Percentiles rank a stretch among this genome's conserved stretches.
Evolutionary conservation across 2,888 invertebrate genomes (phyloP).

Genomic region (Eurytoma californica): DNA sequence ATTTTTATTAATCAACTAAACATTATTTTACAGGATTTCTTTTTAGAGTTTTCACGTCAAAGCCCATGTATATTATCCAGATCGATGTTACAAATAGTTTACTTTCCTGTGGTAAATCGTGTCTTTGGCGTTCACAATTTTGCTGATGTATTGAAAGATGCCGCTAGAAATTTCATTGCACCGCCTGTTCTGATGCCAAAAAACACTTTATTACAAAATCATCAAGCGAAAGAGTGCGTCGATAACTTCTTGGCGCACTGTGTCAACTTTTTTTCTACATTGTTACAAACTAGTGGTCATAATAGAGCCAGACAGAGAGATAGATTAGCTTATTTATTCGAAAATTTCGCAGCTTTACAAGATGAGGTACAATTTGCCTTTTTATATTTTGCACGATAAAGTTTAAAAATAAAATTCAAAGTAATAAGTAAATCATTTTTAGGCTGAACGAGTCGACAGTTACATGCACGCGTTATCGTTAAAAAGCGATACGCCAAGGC

Average conservation of each 20-base stretch:
- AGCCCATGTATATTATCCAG: constrained; percentile 94
- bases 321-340: constrained; percentile 90
- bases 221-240: constrained; percentile 89
- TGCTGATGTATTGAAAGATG: constrained; percentile 89
- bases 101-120: constrained; percentile 77
- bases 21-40: constrained; percentile 85
- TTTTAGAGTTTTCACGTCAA: constrained; percentile 93
- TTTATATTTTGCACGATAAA: no score
- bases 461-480: constrained; percentile 83
- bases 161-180: constrained; percentile 90
- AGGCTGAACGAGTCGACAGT: constrained; percentile 94
- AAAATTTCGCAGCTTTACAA: constrained; percentile 93
- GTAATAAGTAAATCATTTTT: constrained; percentile 56
- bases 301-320: constrained; percentile 97
- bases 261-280: constrained; percentile 88
- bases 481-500: constrained; percentile 82
- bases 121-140: constrained; percentile 81
- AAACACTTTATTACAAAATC: constrained; percentile 81
- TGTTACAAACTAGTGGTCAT: constrained; percentile 94
- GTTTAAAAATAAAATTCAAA: constrained; percentile 7
- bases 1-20: constrained; percentile 46
- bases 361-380: constrained; percentile 83
- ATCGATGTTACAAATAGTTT: constrained; percentile 90
- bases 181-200: constrained; percentile 91
- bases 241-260: constrained; percentile 93